phyloP scores from a whole-genome alignment of 2,888 invertebrate genomes.

The Microdon myrmicae region DNA sequence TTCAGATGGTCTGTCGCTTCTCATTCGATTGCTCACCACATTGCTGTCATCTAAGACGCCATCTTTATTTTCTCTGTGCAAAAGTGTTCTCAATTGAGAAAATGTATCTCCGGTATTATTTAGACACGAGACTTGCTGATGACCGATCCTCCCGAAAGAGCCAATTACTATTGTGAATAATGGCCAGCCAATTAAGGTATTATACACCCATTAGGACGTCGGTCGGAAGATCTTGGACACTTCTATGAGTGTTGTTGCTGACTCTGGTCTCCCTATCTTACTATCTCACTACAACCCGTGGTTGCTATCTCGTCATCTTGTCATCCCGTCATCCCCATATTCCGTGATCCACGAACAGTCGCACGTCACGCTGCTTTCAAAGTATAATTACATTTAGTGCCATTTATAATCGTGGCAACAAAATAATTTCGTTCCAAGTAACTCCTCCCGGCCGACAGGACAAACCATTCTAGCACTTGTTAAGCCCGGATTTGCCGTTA shows the following conservation, averaged over 20 bases:
- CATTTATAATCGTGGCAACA: slow-evolving; percentile 48
- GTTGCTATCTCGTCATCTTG: too few relatives aligned
- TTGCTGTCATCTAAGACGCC: too few relatives aligned
- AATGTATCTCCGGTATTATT: slow-evolving; percentile 41
- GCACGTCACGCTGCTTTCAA: slow-evolving; percentile 22
- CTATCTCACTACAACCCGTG: too few relatives aligned
- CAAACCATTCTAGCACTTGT: slow-evolving; percentile 30
- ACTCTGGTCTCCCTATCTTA: too few relatives aligned
- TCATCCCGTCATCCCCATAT: too few relatives aligned
- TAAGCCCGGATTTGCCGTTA: slow-evolving; percentile 39
- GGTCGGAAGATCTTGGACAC: slow-evolving; percentile 29
- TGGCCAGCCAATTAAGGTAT: slow-evolving; percentile 49
- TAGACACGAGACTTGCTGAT: slow-evolving; percentile 48
- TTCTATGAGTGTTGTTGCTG: slow-evolving; percentile 3
- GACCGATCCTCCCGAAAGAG: slow-evolving; percentile 1
- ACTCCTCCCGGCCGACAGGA: neutral
- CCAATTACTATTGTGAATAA: slow-evolving; percentile 21
- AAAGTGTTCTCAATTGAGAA: slow-evolving; percentile 37
- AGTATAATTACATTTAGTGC: slow-evolving; percentile 51
- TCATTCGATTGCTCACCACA: too few relatives aligned
- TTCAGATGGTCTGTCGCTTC: too few relatives aligned
- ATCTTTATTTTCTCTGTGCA: too few relatives aligned
- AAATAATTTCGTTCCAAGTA: slow-evolving; percentile 23
- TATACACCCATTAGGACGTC: slow-evolving; percentile 41
- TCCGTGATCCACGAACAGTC: too few relatives aligned